Base-by-base conservation (phyloP, 2,113 vertebrate species). In the Xenus cinereus region DNA sequence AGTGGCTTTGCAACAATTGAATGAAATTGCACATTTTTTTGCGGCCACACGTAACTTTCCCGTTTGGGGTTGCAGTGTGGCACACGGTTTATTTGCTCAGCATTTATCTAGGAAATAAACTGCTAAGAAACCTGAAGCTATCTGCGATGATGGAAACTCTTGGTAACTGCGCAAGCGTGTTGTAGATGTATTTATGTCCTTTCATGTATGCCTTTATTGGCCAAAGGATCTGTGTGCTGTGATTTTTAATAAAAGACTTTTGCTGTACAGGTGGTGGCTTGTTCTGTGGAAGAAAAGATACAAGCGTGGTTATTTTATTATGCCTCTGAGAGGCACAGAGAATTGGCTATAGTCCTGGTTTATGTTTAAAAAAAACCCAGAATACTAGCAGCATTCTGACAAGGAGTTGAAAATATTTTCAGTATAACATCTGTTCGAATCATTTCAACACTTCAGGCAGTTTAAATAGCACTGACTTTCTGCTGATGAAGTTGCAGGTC, bases 181-280 rank as follows among this genome's bases (percentile, higher is more conserved):
- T n/a, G 50, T 82, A 3, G 22, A 3, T 73, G 72, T 79, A 33
- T 87, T 79, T 43, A 22, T 75, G 77, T 89, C 92, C 82, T 79
- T 60, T 24, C 53, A 2, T 74, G 77, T 77, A 26, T 35, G 79
- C 75, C 79, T 67, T 41, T 26, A 12, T 19, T 30, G 84, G 92
- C 67, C 86, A 71, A 68, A 75, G 77, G 62, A 22, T 62, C 87
- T 32, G 18, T 18, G 85, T 80, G 85, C 76, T 84, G 66, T 59
- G 46, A 23, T 60, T 90, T 94, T 84, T 92, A 95, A 67, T 95
- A 94, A 94, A 94, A 69, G 37, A 62, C 17, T 87, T 83, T 87
- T 94, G 57, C 78, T 77, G 37, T 66, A 92, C 3, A 37, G 33
- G 30, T 7, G 46, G 15, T 37, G 12, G 14, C 10, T 60, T 66